These are phyloP conservation scores for Motacilla tschutschensis DNA, from an alignment of 2,113 vertebrate species.

Conservation along the genomic window DNA sequence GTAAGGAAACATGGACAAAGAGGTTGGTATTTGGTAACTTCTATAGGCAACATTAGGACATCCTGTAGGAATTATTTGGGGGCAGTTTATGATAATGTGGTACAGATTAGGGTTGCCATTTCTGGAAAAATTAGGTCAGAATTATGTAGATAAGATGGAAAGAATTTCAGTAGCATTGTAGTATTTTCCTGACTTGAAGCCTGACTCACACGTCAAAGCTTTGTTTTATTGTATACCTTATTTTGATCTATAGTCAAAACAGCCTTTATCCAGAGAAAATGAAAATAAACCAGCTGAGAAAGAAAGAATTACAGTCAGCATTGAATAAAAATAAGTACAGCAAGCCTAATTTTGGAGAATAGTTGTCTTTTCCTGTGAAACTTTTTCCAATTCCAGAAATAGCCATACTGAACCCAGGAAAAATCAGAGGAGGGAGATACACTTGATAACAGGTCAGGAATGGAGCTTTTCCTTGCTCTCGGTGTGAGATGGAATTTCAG, in stretches of 20 bases:
- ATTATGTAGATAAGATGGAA: constrained; percentile 56
- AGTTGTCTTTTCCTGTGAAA: background rate
- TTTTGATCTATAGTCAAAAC: constrained; percentile 50
- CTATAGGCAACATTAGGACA: constrained; percentile 35
- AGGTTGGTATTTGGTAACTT: constrained; percentile 27
- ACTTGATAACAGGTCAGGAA: background rate
- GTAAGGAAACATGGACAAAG: constrained; percentile 45
- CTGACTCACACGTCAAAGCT: constrained; percentile 30
- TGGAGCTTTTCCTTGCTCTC: background rate
- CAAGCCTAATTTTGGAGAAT: background rate
- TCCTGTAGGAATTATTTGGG: constrained; percentile 23
- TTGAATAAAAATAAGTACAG: constrained; percentile 13
- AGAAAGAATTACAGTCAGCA: background rate
- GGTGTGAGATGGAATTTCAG: background rate
- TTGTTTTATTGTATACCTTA: constrained; percentile 52
- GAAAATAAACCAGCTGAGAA: constrained; percentile 33
- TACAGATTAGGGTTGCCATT: constrained; percentile 47
- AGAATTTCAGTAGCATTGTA: constrained; percentile 55
- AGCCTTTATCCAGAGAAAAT: constrained; percentile 20
- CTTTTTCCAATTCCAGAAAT: background rate
- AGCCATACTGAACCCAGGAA: background rate
- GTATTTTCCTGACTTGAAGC: constrained; percentile 50
- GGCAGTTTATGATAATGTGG: constrained; percentile 8
- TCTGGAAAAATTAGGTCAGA: constrained; percentile 57
- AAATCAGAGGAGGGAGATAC: background rate